These are phyloP conservation scores for Heliconius melpomene DNA, from an alignment of 1,140 invertebrate genomes.

Conservation along the genomic window DNA sequence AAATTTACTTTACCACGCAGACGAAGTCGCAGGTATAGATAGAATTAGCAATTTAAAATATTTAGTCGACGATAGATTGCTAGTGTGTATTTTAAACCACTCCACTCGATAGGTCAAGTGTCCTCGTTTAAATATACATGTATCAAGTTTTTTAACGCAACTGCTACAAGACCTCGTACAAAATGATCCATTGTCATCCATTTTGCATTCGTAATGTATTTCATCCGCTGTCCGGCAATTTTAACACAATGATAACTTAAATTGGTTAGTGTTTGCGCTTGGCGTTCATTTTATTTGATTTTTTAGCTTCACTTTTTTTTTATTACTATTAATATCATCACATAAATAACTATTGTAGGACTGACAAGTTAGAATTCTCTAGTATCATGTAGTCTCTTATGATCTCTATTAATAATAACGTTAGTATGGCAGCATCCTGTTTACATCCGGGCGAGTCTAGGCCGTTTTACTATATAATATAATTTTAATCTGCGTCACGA, in stretches of 20 bases:
- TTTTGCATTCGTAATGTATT: slow-evolving; percentile 1
- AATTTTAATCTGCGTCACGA: not conserved
- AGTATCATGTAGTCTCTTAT: not conserved
- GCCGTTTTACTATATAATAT: not conserved
- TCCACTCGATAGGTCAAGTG: not conserved
- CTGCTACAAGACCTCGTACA: slow-evolving; percentile 5
- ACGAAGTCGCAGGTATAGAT: too few relatives aligned
- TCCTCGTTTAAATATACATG: slow-evolving; percentile 7
- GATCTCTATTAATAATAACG: not conserved
- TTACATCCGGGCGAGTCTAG: not conserved
- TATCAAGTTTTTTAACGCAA: slow-evolving; percentile 13
- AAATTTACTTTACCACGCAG: too few relatives aligned
- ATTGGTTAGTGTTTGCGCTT: not conserved
- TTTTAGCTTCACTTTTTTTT: not conserved
- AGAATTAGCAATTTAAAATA: not conserved
- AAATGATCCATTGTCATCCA: slow-evolving; percentile 29
- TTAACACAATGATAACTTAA: not conserved
- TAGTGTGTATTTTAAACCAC: not conserved
- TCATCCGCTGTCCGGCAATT: slow-evolving; percentile 14
- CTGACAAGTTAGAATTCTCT: not conserved
- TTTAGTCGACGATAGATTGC: not conserved
- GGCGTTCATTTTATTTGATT: not conserved
- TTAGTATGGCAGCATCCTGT: not conserved
- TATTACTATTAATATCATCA: not conserved
- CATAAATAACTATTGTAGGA: not conserved